Conservation (phyloP, 2,888 invertebrate species). For the Cheilosia impressa region DNA sequence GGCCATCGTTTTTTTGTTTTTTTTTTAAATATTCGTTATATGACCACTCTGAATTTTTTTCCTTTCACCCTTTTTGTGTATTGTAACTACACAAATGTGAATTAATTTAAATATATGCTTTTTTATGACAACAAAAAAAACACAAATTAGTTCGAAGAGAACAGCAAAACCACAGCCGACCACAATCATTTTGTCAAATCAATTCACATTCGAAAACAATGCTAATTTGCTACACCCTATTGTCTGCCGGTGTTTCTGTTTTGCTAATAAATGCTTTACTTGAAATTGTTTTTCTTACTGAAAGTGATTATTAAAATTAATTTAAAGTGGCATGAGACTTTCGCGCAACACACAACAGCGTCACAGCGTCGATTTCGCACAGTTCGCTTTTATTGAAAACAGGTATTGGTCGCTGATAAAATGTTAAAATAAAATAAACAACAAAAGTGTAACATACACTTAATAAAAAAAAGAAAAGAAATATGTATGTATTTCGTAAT, state of each 20-base stretch:
- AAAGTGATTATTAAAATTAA: too few relatives aligned
- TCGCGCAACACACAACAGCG: slow-evolving; percentile 3
- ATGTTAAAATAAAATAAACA: slow-evolving; percentile 9
- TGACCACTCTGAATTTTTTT: too few relatives aligned
- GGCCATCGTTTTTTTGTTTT: too few relatives aligned
- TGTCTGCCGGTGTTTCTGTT: background rate
- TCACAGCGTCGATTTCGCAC: slow-evolving; percentile 2
- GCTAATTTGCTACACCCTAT: slow-evolving; percentile 13
- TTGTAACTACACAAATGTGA: too few relatives aligned
- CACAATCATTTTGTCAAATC: background rate
- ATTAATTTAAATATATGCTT: too few relatives aligned
- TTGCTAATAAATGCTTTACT: slow-evolving; percentile 2
- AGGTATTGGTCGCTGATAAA: background rate
- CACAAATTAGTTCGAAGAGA: slow-evolving; percentile 7
- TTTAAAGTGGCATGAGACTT: background rate
- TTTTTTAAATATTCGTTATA: too few relatives aligned
- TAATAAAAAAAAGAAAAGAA: slow-evolving; percentile 1
- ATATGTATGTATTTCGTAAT: slow-evolving; percentile 15
- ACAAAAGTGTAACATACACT: background rate
- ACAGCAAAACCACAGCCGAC: slow-evolving; percentile 9
- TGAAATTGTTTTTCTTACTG: background rate
- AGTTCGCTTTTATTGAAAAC: slow-evolving; percentile 13
- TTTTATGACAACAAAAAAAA: background rate
- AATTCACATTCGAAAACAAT: slow-evolving; percentile 38
- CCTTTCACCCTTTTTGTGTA: too few relatives aligned